Evolutionary conservation across 2,113 vertebrate genomes (phyloP), one percentile per base, ranked within the genome.

Genomic region (Percina caprodes): DNA sequence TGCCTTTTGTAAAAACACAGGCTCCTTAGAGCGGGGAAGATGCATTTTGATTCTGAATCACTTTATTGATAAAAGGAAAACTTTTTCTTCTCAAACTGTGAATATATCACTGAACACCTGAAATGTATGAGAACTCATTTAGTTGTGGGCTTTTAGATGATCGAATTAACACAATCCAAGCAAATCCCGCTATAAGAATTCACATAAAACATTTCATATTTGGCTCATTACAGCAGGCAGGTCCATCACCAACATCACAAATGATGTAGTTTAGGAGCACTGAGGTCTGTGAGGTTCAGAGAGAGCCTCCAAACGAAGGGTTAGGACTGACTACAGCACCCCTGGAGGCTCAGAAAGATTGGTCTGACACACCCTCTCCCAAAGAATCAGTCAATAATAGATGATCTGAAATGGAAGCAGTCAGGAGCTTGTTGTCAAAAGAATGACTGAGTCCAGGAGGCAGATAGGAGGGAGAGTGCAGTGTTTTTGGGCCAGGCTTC

Each of bases 371-470:
- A 42, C 81, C 71, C 58, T 24, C 72, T 74, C 65, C 6, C 48
- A 30, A 39, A 59, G 55, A 87, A 77, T 83, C 73, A 48, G 65
- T 90, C 86, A 93, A 94, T 92, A 92, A 92, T 89, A 71, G 83
- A 93, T 91, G 85, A 81, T 13, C 54, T 79, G 82, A 85, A 84
- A 89, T 78, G 79, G 83, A 86, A 83, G 86, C 86, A 80, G 80
- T 89, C 83, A 63, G 79, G 63, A 80, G 84, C 74, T 69, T 76
- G 73, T 82, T 84, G 84, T 80, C 61, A 85, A 70, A 90, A 70
- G 85, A 82, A 62, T 18, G 61, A 15, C 51, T 68, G 74, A 67
- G 76, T 60, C 59, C 33, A 60, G n/a, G 46, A 73, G 55, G 82
- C 26, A 67, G 55, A 76, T 7, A 11, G 49, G 67, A 69, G 45